These are phyloP conservation scores for Saguinus imperator DNA, from an alignment of 2,113 vertebrate species.

Conservation along the genomic window DNA sequence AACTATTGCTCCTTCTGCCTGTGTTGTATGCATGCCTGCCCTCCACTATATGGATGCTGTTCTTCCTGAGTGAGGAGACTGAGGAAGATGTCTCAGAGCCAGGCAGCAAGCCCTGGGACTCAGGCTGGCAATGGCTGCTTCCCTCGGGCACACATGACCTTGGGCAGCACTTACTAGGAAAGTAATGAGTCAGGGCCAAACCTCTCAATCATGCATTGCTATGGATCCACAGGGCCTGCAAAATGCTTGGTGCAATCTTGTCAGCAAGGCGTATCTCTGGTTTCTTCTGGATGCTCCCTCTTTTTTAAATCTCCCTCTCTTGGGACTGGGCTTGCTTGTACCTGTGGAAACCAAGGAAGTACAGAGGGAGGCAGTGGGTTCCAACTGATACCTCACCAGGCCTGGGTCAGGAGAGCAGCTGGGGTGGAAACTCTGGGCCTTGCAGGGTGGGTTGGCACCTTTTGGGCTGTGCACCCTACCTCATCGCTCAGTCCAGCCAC, in stretches of 20 bases:
- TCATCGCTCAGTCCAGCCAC: background rate
- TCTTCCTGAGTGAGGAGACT: background rate
- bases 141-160: background rate
- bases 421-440: background rate
- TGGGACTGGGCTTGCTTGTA: background rate
- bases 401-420: background rate
- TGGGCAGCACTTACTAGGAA: background rate
- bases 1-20: too few relatives aligned
- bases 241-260: background rate
- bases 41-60: background rate
- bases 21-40: background rate
- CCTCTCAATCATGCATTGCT: background rate
- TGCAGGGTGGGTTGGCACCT: background rate
- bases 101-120: background rate
- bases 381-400: background rate
- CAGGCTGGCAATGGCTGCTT: background rate
- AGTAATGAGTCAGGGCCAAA: background rate
- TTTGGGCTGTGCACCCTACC: too few relatives aligned
- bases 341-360: background rate
- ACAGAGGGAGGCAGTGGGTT: background rate
- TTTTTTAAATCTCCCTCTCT: background rate
- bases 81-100: background rate
- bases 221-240: background rate
- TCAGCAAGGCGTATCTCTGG: background rate
- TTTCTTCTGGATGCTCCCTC: background rate